These are phyloP conservation scores for Thera britannica DNA, from an alignment of 2,888 invertebrate genomes.

Conservation along the genomic window DNA sequence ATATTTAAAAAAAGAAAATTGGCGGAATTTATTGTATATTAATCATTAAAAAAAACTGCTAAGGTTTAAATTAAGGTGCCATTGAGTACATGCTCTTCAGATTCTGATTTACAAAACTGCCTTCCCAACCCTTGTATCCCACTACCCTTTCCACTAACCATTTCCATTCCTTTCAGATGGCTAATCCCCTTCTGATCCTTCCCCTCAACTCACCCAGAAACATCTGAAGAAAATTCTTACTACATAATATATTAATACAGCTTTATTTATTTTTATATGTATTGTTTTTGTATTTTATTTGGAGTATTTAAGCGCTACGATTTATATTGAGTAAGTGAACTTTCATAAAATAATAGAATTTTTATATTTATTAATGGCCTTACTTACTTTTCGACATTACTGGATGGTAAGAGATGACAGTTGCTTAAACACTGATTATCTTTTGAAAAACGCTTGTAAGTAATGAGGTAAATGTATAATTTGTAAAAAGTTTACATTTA, in stretches of 20 bases:
- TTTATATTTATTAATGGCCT: too few species aligned
- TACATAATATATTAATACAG: conserved; percentile 6
- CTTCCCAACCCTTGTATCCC: not conserved
- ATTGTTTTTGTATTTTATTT: conserved; percentile 8
- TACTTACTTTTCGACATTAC: too few species aligned
- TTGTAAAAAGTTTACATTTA: too few species aligned
- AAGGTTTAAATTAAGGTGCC: too few species aligned
- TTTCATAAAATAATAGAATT: not conserved
- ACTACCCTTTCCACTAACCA: not conserved
- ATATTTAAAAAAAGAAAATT: too few species aligned
- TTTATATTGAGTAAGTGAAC: not conserved
- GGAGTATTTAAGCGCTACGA: conserved; percentile 3
- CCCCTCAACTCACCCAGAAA: conserved; percentile 22
- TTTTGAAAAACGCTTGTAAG: too few species aligned
- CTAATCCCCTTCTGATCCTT: conserved; percentile 19
- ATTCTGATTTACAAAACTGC: not conserved
- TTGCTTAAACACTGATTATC: too few species aligned
- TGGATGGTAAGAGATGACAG: too few species aligned
- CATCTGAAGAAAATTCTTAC: conserved; percentile 3
- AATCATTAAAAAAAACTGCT: too few species aligned
- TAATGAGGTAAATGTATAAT: too few species aligned
- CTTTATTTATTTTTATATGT: conserved; percentile 2
- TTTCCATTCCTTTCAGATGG: conserved; percentile 37
- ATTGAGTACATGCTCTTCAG: not conserved
- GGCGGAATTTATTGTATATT: too few species aligned